Base-by-base conservation (phyloP, 30 jellyfish, hydroid and myxozoan species). In the Rhopilema esculentum region DNA sequence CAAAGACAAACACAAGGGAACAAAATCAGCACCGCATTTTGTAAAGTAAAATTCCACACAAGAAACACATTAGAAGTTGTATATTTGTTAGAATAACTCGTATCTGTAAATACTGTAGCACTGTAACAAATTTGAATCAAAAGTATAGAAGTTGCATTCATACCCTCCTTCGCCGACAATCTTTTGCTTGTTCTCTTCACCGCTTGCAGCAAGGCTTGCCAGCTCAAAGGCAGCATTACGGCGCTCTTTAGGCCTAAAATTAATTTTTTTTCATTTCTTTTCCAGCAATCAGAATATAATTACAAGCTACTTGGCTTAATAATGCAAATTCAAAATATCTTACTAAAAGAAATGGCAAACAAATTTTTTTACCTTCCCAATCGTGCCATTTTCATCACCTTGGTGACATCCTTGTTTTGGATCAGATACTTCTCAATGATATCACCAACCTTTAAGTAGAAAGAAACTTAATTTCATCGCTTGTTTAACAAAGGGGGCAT, bases 141-240 rank as follows among this genome's bases (percentile, higher is more conserved):
- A 49, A 40, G 49, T 25, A 53, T 23, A 26, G 48, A 50, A 22
- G 67, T 67, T 12, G 9, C 6, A 12, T 12, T 40, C 57, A 40
- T 72, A 94, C 98, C 98, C 98, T 25, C 90, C 98, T 66, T 89
- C 96, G 8, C 80, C 85, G 32, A 89, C 87, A 65, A 94, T 89
- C 69, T 85, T 94, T 33, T 75, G 48, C 82, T 94, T 94, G 49
- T 95, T 91, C 48, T 94, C 98, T 12, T 89, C 97, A 6, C 98
- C 98, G 65, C 98, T 94, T 19, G 97, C 98, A 17, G 97, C 98
- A 20, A 94, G 95, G 85, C 97, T 94, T 0, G 98, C 98, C 57
- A 94, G 89, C 68, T 94, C 98, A 81, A 94, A 94, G 4, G 98
- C 98, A 28, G 98, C 98, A 75, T 94, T 94, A 73, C 98, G 86